These are phyloP conservation scores for Willowsia nigromaculata DNA, from an alignment of 2,888 invertebrate species.

Conservation along the genomic window DNA sequence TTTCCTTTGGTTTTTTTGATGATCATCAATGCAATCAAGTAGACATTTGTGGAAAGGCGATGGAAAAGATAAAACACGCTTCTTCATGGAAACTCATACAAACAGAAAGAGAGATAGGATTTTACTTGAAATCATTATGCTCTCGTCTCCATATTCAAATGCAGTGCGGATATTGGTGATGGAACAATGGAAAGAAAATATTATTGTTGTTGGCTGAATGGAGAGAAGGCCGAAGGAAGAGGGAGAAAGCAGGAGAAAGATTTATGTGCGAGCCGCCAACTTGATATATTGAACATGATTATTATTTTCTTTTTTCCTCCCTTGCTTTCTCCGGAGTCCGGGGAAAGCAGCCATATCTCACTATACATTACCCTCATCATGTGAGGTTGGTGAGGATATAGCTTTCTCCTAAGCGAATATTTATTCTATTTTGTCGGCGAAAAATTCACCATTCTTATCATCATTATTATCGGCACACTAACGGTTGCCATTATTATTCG, in stretches of 20 bases:
- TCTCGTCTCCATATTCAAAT: background rate
- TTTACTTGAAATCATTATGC: background rate
- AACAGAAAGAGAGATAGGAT: background rate
- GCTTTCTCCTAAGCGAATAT: background rate
- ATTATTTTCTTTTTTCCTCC: conserved; percentile 28
- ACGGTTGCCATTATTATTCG: background rate
- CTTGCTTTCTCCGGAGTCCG: background rate
- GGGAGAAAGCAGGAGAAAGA: conserved; percentile 14
- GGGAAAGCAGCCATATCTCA: background rate
- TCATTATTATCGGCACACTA: conserved; percentile 23
- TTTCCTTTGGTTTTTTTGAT: background rate
- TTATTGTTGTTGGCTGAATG: background rate
- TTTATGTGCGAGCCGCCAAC: conserved; percentile 44
- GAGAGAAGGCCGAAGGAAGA: background rate
- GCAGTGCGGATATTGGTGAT: background rate
- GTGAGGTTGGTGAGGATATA: background rate
- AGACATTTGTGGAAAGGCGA: background rate
- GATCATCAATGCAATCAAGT: background rate
- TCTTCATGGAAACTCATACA: background rate
- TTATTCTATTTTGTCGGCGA: background rate
- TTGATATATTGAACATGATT: conserved; percentile 62
- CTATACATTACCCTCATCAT: background rate
- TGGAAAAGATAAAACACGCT: background rate
- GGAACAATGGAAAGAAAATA: background rate
- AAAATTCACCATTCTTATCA: background rate